A percentile compares a stretch with the other conserved stretches of the same genome.
Evolutionary conservation across 2,888 invertebrate species (phyloP).

Genomic region (Fissipunctia ypsillon): DNA sequence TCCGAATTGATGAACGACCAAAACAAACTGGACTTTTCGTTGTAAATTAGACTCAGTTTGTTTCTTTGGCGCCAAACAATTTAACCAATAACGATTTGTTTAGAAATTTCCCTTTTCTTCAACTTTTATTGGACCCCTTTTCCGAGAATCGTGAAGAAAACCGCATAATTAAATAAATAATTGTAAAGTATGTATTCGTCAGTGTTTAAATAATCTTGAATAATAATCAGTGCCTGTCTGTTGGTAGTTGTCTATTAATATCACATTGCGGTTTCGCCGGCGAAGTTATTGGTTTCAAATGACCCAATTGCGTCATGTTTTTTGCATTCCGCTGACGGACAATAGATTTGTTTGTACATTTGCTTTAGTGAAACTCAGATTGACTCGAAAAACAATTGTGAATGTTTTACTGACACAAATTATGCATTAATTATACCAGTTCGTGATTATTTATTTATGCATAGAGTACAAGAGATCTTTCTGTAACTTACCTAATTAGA

Average conservation of each 20-base stretch:
- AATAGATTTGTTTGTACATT: slow-evolving; percentile 82
- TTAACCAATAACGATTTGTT: slow-evolving; percentile 49
- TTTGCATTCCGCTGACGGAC: slow-evolving; percentile 84
- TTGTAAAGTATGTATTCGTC: slow-evolving; percentile 38
- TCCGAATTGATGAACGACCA: slow-evolving; percentile 67
- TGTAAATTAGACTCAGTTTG: slow-evolving; percentile 67
- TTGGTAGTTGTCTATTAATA: slow-evolving; percentile 78
- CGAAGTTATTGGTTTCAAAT: slow-evolving; percentile 86
- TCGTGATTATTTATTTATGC: slow-evolving; percentile 25
- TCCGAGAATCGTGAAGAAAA: slow-evolving; percentile 22
- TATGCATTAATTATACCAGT: slow-evolving; percentile 13
- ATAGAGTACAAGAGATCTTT: neutral
- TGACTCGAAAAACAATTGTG: slow-evolving; percentile 64
- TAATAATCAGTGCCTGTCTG: slow-evolving; percentile 64
- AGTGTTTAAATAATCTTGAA: slow-evolving; percentile 64
- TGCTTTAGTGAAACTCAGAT: slow-evolving; percentile 73
- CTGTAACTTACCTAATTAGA: slow-evolving; percentile 3
- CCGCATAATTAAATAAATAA: slow-evolving; percentile 46
- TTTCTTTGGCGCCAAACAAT: slow-evolving; percentile 54
- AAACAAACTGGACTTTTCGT: slow-evolving; percentile 65
- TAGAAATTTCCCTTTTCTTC: slow-evolving; percentile 41
- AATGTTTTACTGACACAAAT: slow-evolving; percentile 56
- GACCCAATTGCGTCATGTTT: slow-evolving; percentile 85
- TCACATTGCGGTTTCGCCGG: slow-evolving; percentile 83
- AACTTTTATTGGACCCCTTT: slow-evolving; percentile 41